A percentile compares a stretch with the other conserved stretches of the same genome.
Evolutionary conservation across 30 jellyfish, hydroid and myxozoan species (phyloP).

Genomic region (Haliclystus octoradiatus): DNA sequence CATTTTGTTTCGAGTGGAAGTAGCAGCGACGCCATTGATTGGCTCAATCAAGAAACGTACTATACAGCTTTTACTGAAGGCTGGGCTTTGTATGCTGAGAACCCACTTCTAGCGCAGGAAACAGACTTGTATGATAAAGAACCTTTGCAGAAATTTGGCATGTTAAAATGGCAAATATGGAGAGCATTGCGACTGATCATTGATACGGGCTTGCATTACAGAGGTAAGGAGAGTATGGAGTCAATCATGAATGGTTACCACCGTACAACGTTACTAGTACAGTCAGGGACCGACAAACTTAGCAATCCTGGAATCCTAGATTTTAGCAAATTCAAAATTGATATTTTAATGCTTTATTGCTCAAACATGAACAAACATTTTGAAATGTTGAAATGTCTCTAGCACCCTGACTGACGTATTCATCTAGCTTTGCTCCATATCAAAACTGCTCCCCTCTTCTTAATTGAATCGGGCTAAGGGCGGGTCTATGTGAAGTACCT

Average conservation of each 20-base stretch:
- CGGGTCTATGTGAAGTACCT: too few species aligned
- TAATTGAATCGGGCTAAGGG: too few species aligned
- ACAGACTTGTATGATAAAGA: slow-evolving; percentile 45
- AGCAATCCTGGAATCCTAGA: too few species aligned
- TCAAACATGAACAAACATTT: too few species aligned
- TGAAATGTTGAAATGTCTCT: too few species aligned
- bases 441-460: too few species aligned
- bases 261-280: too few species aligned
- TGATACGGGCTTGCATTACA: slow-evolving; percentile 84
- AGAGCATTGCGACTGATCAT: slow-evolving; percentile 80
- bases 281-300: too few species aligned
- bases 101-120: slow-evolving; percentile 83
- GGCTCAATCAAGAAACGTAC: slow-evolving; percentile 69
- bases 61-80: slow-evolving; percentile 97
- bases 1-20: slow-evolving; percentile 59
- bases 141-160: slow-evolving; percentile 73
- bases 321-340: too few species aligned
- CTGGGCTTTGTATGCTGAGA: slow-evolving; percentile 95
- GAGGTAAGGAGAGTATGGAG: slow-evolving; percentile 35
- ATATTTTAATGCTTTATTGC: too few species aligned
- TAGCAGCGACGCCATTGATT: slow-evolving; percentile 59
- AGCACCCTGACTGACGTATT: too few species aligned
- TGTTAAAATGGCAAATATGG: slow-evolving; percentile 96
- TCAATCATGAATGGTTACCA: background rate
- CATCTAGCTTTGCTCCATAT: too few species aligned